phyloP scores from a whole-genome alignment of 2,888 invertebrate species.

The Keiferia lycopersicella region DNA sequence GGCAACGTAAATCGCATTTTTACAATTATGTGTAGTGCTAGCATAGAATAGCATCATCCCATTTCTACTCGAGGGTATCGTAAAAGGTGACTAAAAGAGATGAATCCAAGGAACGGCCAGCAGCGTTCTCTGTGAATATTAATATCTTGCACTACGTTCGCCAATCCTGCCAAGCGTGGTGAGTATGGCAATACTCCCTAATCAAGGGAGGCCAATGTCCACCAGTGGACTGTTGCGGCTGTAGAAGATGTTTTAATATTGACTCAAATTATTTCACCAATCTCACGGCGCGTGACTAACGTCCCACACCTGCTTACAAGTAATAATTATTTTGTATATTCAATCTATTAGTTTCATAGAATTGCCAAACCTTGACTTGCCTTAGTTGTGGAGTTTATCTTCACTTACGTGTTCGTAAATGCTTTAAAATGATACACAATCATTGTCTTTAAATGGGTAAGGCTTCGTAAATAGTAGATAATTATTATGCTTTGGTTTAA shows the following conservation, averaged over 20 bases:
- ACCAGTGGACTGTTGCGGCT: too few species aligned
- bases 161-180: too few species aligned
- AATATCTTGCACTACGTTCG: too few species aligned
- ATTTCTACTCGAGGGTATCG: too few species aligned
- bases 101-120: too few species aligned
- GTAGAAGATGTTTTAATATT: background rate
- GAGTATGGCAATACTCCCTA: too few species aligned
- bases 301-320: constrained; percentile 6
- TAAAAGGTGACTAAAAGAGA: too few species aligned
- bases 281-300: background rate
- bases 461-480: constrained; percentile 6
- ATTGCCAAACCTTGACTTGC: constrained; percentile 6
- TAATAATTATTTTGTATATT: background rate
- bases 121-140: too few species aligned
- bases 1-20: too few species aligned
- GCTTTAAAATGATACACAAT: background rate
- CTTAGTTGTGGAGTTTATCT: background rate
- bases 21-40: too few species aligned
- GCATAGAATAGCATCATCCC: too few species aligned
- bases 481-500: constrained; percentile 5
- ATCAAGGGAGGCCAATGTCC: too few species aligned
- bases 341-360: constrained; percentile 6
- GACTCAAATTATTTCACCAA: background rate
- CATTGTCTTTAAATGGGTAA: background rate
- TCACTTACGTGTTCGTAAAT: constrained; percentile 8